Evolutionary conservation across 2,113 vertebrate species (phyloP).

Genomic region (Burhinus bistriatus): DNA sequence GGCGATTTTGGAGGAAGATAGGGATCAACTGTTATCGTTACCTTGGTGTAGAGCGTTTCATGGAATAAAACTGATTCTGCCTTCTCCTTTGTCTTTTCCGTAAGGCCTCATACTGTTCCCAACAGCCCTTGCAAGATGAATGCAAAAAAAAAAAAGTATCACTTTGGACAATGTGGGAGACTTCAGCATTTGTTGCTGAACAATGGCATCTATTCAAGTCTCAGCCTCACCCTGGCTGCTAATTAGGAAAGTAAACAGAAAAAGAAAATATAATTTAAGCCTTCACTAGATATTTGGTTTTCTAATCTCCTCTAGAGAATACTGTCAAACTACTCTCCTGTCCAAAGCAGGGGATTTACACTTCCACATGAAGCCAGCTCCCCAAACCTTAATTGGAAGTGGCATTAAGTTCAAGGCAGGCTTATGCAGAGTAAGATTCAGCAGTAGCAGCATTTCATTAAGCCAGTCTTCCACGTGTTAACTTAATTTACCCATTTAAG

Average conservation of each 20-base stretch:
- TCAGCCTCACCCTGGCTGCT: not conserved
- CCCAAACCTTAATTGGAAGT: not conserved
- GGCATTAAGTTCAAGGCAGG: not conserved
- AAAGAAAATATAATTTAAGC: not conserved
- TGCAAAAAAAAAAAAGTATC: not conserved
- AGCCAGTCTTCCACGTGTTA: not conserved
- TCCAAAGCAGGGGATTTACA: slow-evolving; percentile 11
- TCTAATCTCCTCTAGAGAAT: not conserved
- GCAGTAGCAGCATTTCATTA: slow-evolving; percentile 6
- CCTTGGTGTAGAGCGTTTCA: not conserved
- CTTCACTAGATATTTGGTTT: not conserved
- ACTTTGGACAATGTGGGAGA: not conserved
- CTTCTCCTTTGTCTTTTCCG: not conserved
- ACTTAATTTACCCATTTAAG: not conserved
- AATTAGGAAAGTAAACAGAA: slow-evolving; percentile 24
- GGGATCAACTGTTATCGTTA: not conserved
- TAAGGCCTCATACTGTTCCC: not conserved
- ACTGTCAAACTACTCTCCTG: not conserved
- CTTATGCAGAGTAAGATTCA: not conserved
- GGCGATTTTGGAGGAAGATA: not conserved
- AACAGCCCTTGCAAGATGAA: not conserved
- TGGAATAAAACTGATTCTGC: not conserved
- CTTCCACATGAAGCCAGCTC: not conserved
- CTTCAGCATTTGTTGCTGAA: not conserved
- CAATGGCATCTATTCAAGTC: not conserved